phyloP scores from a whole-genome alignment of 2,113 vertebrate species.

The Mellivora capensis region DNA sequence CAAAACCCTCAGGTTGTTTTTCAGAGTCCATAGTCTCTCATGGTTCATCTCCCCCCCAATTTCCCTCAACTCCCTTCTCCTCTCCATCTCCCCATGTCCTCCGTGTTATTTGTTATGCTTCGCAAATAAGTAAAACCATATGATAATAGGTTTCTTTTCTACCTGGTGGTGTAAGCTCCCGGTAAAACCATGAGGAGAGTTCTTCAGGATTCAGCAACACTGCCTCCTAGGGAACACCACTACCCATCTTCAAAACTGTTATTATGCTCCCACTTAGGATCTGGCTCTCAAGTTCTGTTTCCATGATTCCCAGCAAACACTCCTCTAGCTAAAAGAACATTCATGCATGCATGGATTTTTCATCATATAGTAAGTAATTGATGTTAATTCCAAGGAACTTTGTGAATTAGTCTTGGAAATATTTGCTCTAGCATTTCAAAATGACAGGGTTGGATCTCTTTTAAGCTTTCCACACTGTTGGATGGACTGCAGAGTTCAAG shows the following conservation, averaged over 20 bases:
- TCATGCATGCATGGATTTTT: fast-evolving
- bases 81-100: no score
- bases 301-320: not conserved
- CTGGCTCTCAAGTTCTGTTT: not conserved
- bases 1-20: no score
- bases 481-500: not conserved
- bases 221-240: fast-evolving
- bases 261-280: fast-evolving
- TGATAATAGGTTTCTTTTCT: not conserved
- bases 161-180: not conserved
- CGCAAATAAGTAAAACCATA: no score
- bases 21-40: no score
- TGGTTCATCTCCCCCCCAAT: no score
- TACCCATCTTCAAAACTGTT: not conserved
- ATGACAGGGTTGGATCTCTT: not conserved
- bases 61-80: no score
- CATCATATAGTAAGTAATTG: not conserved
- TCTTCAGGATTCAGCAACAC: not conserved
- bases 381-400: not conserved
- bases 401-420: not conserved
- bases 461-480: not conserved
- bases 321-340: not conserved
- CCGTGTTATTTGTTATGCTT: no score
- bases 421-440: not conserved
- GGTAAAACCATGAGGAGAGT: not conserved